Conservation (phyloP, 2,113 vertebrate genomes). For the Strix aluco region DNA sequence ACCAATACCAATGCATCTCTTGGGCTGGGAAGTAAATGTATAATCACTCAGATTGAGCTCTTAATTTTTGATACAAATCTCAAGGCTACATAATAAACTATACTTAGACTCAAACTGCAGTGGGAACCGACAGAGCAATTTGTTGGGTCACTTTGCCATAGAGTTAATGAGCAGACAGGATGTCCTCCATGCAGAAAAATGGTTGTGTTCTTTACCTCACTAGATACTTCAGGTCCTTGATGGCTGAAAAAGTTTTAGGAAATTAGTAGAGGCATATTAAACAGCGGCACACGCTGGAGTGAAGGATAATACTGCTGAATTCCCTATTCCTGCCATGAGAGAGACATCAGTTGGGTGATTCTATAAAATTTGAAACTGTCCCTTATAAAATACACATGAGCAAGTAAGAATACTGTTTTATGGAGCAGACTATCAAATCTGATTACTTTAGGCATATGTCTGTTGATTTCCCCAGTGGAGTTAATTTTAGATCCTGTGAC, state of each 20-base stretch:
- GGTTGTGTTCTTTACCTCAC: neutral
- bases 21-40: neutral
- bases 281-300: neutral
- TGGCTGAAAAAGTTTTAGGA: neutral
- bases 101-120: neutral
- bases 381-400: neutral
- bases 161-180: neutral
- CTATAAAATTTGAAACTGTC: neutral
- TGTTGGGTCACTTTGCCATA: neutral
- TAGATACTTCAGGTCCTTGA: neutral
- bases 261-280: neutral
- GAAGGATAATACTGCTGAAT: neutral
- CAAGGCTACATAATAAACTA: neutral
- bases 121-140: neutral
- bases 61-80: neutral
- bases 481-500: neutral
- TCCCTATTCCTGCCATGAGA: neutral
- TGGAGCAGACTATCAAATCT: neutral
- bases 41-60: neutral
- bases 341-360: neutral
- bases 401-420: neutral
- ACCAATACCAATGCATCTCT: neutral
- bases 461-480: neutral
- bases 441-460: neutral
- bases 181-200: neutral